Conservation (phyloP, 2,888 invertebrate genomes). For the Blera fallax region DNA sequence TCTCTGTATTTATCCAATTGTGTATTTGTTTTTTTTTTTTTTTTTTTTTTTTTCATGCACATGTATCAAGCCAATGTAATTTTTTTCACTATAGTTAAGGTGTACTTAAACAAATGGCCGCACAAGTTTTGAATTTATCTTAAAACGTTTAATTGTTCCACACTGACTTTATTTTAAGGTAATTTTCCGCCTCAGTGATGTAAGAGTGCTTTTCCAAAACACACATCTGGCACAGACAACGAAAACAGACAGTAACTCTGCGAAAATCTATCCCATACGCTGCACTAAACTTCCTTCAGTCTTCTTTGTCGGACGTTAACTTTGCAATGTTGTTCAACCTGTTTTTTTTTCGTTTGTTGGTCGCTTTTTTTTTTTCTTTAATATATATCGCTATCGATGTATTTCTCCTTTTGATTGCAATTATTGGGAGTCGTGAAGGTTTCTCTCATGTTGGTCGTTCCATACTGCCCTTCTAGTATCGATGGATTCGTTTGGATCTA, state of each 20-base stretch:
- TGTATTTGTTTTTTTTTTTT: constrained; percentile 22
- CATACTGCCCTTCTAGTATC: neutral
- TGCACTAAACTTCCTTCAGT: constrained; percentile 32
- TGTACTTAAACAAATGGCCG: too few species aligned
- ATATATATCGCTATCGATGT: constrained; percentile 2
- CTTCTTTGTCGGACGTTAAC: constrained; percentile 50
- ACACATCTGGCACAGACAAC: neutral
- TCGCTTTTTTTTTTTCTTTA: constrained; percentile 30
- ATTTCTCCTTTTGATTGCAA: constrained; percentile 23
- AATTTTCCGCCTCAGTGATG: constrained; percentile 27
- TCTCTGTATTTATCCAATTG: constrained; percentile 29
- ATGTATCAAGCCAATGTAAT: neutral
- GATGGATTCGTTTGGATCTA: neutral
- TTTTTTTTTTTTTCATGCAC: neutral
- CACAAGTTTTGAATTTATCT: neutral
- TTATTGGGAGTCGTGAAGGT: constrained; percentile 18
- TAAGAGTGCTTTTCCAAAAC: constrained; percentile 25
- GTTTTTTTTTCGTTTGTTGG: constrained; percentile 48
- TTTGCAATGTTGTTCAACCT: constrained; percentile 68
- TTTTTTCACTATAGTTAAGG: constrained; percentile 12
- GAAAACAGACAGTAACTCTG: neutral
- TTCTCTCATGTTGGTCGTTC: neutral
- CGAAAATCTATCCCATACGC: constrained; percentile 25
- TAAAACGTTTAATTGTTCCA: neutral
- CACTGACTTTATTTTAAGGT: neutral